phyloP scores from a whole-genome alignment of 2,113 vertebrate species.

The Plecturocebus donacophilus region DNA sequence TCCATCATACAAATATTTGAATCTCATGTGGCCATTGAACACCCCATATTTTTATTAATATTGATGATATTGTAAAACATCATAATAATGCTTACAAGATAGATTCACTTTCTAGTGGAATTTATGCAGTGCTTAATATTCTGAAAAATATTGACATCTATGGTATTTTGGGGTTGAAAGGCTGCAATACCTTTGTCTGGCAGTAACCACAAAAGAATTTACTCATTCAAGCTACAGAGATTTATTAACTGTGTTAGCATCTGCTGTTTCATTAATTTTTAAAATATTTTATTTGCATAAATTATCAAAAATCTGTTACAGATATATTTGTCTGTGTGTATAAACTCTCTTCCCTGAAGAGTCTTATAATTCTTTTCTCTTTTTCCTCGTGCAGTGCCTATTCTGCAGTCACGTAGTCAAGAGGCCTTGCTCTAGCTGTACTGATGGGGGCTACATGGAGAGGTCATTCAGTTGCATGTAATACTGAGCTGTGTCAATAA shows the following conservation, averaged over 20 bases:
- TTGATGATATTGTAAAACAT: background rate
- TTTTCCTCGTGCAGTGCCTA: background rate
- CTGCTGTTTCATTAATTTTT: background rate
- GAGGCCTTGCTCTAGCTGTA: background rate
- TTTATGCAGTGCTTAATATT: background rate
- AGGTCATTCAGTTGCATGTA: background rate
- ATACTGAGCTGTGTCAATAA: background rate
- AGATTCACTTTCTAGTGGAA: background rate
- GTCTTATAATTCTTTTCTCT: background rate
- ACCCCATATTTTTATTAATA: background rate
- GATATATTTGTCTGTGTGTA: background rate
- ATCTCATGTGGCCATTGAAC: background rate
- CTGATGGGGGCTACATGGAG: background rate
- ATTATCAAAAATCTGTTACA: background rate
- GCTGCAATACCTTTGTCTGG: background rate
- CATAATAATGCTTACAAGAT: background rate
- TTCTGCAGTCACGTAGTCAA: background rate
- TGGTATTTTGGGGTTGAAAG: background rate
- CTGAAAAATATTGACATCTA: background rate
- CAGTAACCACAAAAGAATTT: background rate
- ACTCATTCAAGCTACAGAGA: background rate
- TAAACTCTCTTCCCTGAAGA: background rate
- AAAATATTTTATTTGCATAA: background rate
- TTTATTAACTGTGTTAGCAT: background rate
- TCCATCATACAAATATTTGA: conserved; percentile 9